Evolutionary conservation across 2,113 vertebrate genomes (phyloP).

Genomic region (Chauna torquata): DNA sequence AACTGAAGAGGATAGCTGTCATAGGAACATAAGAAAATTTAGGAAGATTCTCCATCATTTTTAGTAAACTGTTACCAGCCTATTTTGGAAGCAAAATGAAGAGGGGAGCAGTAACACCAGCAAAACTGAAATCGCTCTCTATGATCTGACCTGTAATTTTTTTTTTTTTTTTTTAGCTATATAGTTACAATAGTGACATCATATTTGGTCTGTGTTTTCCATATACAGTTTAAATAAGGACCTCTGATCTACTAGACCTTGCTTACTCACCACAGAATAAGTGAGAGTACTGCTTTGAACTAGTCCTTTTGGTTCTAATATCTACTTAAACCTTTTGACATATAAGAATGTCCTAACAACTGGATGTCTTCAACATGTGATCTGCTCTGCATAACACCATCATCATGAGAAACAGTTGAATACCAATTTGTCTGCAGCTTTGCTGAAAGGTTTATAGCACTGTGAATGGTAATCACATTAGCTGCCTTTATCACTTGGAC

Average conservation of each 20-base stretch:
- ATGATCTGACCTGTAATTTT: background rate
- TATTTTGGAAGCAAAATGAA: background rate
- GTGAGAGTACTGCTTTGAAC: background rate
- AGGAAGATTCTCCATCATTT: background rate
- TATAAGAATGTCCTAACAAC: background rate
- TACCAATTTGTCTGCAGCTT: conserved; percentile 29
- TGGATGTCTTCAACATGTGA: background rate
- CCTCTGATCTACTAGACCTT: background rate
- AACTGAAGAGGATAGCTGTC: background rate
- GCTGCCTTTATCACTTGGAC: conserved; percentile 62
- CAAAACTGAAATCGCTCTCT: background rate
- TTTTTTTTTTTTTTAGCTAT: background rate
- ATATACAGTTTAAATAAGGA: background rate
- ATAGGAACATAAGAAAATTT: background rate
- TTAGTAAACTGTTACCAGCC: background rate
- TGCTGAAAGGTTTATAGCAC: conserved; percentile 60
- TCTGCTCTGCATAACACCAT: conserved; percentile 24
- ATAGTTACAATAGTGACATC: background rate
- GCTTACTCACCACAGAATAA: background rate
- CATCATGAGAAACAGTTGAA: conserved; percentile 39
- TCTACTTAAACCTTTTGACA: background rate
- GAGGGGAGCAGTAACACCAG: background rate
- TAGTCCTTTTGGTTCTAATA: background rate
- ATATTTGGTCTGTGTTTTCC: background rate
- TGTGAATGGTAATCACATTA: conserved; percentile 68